Base-by-base conservation (phyloP, 2,113 vertebrate species). In the Vulpes lagopus region DNA sequence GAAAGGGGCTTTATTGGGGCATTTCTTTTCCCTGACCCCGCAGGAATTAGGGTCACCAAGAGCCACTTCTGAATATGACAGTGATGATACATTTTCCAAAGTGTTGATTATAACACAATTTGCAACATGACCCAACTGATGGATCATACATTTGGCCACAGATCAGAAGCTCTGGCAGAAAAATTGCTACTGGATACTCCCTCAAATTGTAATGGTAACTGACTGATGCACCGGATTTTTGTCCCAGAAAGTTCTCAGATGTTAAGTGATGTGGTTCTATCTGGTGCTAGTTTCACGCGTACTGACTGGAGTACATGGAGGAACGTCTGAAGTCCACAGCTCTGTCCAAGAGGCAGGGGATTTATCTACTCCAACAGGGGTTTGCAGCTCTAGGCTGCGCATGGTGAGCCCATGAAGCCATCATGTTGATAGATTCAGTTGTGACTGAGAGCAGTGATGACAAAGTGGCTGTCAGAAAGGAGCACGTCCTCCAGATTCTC, bases 201-300 rank as follows among this genome's bases (percentile, higher is more conserved):
- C 19, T 92, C 64, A 27, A 57, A 78, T 71, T 59, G 17, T 49
- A 80, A 55, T 49, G 38, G 53, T 71, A 57, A 88, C 16, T 0
- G 12, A n/a, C n/a, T 1, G 5, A 59, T 49, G 49, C 62, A 79
- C 60, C 89, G 38, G 43, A 74, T 51, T 65, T 84, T 88, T 71
- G 73, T 84, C 85, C n/a, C 64, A 92, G 64, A 87, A 83, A 86
- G 79, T 35, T 80, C 85, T 83, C 35, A 83, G 60, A 60, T 7
- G 11, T 43, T 60, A 57, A 84, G 49, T 74, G 23, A 65, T 80
- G 78, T 3, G 10, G 76, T 69, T 96, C 55, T 35, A 20, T 65
- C 60, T 57, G 35, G 8, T 27, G 27, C 10, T 38, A 53, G 32
- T 57, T 92, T 51, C 10, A 5, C 38, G 80, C 73, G 43, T n/a